Percentiles rank a stretch among this genome's conserved stretches.
Conservation (phyloP, 2,888 invertebrate species). For the Tetheella fluctuosa region DNA sequence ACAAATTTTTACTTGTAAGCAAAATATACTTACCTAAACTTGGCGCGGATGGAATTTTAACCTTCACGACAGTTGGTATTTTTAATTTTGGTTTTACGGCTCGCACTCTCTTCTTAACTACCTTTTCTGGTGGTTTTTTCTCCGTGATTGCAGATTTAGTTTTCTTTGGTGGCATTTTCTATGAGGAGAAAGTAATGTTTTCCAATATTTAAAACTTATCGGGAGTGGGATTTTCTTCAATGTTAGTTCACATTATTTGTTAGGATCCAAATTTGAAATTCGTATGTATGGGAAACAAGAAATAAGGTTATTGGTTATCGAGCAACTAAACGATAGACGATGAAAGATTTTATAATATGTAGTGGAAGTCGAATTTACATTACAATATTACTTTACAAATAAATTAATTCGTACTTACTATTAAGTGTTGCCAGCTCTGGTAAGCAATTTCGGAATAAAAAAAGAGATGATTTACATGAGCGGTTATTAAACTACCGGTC, state of each 20-base stretch:
- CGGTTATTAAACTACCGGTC: too few species aligned
- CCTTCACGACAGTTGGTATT: conserved; percentile 38
- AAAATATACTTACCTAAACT: conserved; percentile 23
- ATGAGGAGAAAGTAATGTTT: neutral
- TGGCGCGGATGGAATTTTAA: conserved; percentile 36
- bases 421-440: too few species aligned
- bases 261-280: neutral
- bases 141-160: conserved; percentile 20
- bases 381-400: too few species aligned
- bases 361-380: neutral
- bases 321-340: too few species aligned
- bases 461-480: too few species aligned
- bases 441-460: too few species aligned
- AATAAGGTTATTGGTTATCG: too few species aligned
- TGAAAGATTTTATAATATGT: too few species aligned
- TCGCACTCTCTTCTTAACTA: conserved; percentile 23
- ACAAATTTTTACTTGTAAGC: conserved; percentile 17
- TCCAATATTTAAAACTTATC: neutral
- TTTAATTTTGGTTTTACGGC: conserved; percentile 40
- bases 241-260: neutral
- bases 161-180: conserved; percentile 47
- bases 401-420: neutral
- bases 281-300: neutral
- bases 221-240: neutral
- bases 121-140: conserved; percentile 24